Conservation (phyloP, 1,140 invertebrate genomes). For the Ctenoplectra terminalis region DNA sequence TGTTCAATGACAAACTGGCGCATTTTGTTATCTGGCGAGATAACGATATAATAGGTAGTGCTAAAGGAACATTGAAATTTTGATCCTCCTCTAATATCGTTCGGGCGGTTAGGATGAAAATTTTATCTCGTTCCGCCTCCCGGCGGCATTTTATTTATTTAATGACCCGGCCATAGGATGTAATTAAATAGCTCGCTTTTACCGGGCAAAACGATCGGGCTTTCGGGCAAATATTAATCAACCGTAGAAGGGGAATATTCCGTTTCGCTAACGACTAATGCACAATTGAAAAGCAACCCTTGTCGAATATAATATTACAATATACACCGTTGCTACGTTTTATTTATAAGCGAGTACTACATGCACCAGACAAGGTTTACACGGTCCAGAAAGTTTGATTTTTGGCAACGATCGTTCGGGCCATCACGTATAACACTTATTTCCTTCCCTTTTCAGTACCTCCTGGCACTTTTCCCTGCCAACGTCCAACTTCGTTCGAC, state of each 20-base stretch:
- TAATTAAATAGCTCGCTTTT: constrained; percentile 52
- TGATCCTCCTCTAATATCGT: not conserved
- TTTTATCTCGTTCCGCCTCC: constrained; percentile 27
- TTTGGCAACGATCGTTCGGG: constrained; percentile 55
- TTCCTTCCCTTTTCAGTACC: constrained; percentile 58
- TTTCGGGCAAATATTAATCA: constrained; percentile 52
- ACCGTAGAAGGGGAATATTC: constrained; percentile 14
- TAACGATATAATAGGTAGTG: not conserved
- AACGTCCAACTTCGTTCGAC: constrained; percentile 53
- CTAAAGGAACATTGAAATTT: constrained; percentile 32
- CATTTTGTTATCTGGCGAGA: not conserved
- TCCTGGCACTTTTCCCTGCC: constrained; percentile 65
- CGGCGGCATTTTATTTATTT: constrained; percentile 43
- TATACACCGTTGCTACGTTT: constrained; percentile 12
- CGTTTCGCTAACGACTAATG: constrained; percentile 34
- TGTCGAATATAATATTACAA: constrained; percentile 39
- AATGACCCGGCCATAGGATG: constrained; percentile 39
- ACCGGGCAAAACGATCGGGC: constrained; percentile 16
- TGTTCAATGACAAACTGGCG: not conserved
- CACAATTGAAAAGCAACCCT: constrained; percentile 35
- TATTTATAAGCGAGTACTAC: constrained; percentile 43
- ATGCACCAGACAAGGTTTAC: not conserved
- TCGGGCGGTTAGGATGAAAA: not conserved
- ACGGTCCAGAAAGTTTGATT: constrained; percentile 62
- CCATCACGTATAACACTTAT: constrained; percentile 51